phyloP scores from a whole-genome alignment of 2,888 invertebrate genomes.

The Coleophora deauratella region DNA sequence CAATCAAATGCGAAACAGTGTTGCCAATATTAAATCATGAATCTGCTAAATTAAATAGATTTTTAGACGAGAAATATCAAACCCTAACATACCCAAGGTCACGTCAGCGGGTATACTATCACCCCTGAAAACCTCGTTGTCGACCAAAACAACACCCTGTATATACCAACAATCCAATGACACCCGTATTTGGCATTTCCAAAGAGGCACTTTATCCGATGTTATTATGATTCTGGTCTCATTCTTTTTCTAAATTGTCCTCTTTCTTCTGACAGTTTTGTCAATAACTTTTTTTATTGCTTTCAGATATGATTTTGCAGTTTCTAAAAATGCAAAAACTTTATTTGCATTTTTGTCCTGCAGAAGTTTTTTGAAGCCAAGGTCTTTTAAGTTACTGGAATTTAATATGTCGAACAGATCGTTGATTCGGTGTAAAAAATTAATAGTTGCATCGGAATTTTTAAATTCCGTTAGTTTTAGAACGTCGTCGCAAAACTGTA shows the following conservation, averaged over 20 bases:
- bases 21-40: too few species aligned
- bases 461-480: not conserved
- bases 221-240: not conserved
- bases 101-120: too few species aligned
- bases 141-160: too few species aligned
- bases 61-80: too few species aligned
- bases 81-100: too few species aligned
- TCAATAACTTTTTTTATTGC: too few species aligned
- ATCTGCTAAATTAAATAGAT: too few species aligned
- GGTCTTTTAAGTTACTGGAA: constrained; percentile 4
- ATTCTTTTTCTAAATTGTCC: not conserved
- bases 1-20: too few species aligned
- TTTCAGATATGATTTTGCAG: constrained; percentile 2
- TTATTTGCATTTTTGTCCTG: not conserved
- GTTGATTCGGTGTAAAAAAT: constrained; percentile 8
- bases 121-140: too few species aligned
- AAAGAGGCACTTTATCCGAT: not conserved
- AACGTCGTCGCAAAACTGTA: not conserved
- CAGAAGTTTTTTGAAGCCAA: constrained; percentile 4
- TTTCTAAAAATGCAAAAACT: constrained; percentile 5
- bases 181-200: constrained; percentile 1
- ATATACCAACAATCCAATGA: constrained; percentile 1
- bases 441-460: not conserved
- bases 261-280: not conserved
- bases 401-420: constrained; percentile 4